phyloP scores from a whole-genome alignment of 2,113 vertebrate species.

The Hystrix cristata region DNA sequence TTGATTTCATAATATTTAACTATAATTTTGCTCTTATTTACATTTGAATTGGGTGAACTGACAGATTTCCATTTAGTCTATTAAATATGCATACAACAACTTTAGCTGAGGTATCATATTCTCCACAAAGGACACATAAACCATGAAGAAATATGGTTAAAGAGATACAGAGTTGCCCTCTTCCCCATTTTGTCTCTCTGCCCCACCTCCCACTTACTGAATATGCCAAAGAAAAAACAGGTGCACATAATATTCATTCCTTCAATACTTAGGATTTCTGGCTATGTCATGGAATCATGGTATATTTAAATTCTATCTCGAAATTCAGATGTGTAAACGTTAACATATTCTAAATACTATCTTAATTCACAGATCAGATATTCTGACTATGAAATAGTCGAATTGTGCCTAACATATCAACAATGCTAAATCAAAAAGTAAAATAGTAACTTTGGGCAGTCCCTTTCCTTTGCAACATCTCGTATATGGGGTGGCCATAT shows the following conservation, averaged over 20 bases:
- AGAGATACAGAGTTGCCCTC: background rate
- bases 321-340: slow-evolving; percentile 9
- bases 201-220: background rate
- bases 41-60: background rate
- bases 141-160: background rate
- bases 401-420: slow-evolving; percentile 8
- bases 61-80: background rate
- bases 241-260: background rate
- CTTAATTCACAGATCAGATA: background rate
- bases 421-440: background rate
- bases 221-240: background rate
- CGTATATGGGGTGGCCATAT: too few relatives aligned
- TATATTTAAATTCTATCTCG: background rate
- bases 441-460: background rate
- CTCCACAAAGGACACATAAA: background rate
- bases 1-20: slow-evolving; percentile 10
- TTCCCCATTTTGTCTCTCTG: background rate
- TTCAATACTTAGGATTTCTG: background rate
- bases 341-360: background rate
- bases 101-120: background rate
- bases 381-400: background rate
- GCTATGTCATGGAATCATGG: background rate
- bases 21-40: background rate
- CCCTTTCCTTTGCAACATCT: background rate
- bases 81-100: background rate